Conservation (phyloP, 2,113 vertebrate genomes). For the Empidonax alnorum region DNA sequence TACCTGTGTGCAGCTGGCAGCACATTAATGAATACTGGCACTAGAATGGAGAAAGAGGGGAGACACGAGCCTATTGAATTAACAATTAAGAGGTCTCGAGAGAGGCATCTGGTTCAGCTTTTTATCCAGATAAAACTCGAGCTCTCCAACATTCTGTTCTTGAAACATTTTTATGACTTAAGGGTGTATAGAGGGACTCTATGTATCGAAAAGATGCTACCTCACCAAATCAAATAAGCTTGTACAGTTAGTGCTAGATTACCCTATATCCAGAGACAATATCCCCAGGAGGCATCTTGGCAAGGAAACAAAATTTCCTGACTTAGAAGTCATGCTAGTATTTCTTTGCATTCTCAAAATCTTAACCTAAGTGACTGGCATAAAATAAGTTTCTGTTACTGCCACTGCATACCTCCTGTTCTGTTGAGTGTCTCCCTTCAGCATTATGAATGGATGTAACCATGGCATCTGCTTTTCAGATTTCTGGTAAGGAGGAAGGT, state of each 20-base stretch:
- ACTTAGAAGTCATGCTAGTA: background rate
- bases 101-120: background rate
- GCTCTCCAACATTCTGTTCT: background rate
- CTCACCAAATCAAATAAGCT: background rate
- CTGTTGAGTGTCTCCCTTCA: background rate
- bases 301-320: background rate
- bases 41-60: background rate
- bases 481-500: background rate
- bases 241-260: background rate
- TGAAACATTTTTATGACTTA: background rate
- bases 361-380: background rate
- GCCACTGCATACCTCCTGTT: background rate
- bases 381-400: background rate
- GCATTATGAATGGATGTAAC: background rate
- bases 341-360: background rate
- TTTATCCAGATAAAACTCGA: background rate
- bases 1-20: background rate
- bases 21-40: rapidly evolving
- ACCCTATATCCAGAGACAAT: background rate
- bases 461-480: background rate
- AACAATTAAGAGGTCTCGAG: background rate
- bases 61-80: background rate
- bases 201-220: background rate
- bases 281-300: background rate
- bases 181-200: background rate